These are phyloP conservation scores for Apantesis nais DNA, from an alignment of 2,888 invertebrate genomes.

Conservation along the genomic window DNA sequence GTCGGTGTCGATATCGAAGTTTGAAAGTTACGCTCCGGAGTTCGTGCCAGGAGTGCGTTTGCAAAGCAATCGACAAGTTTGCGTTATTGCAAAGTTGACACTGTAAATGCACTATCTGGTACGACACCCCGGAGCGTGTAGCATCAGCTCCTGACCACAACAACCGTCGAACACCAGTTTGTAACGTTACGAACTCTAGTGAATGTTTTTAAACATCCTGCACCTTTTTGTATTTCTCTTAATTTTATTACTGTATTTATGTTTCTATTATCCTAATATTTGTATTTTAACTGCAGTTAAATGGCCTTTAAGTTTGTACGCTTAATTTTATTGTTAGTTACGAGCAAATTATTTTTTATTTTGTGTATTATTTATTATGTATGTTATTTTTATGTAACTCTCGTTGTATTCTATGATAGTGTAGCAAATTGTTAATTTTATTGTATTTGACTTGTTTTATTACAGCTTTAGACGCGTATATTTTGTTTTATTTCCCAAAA, in stretches of 20 bases:
- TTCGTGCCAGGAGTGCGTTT: constrained; percentile 99
- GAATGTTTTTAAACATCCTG: constrained; percentile 41
- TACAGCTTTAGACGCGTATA: constrained; percentile 56
- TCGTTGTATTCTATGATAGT: constrained; percentile 33
- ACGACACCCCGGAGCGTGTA: constrained; percentile 94
- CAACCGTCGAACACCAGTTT: constrained; percentile 57
- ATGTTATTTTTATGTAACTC: constrained; percentile 32
- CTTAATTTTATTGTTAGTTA: constrained; percentile 37
- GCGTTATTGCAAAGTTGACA: constrained; percentile 84
- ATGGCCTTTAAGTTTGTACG: constrained; percentile 38
- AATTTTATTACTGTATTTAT: constrained; percentile 38
- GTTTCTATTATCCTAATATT: constrained; percentile 38
- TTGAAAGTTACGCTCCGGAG: constrained; percentile 88
- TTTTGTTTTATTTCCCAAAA: constrained; percentile 62
- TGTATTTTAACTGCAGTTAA: constrained; percentile 35
- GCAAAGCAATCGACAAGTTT: constrained; percentile 88
- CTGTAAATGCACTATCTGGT: constrained; percentile 99
- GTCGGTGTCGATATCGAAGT: constrained; percentile 71
- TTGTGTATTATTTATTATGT: constrained; percentile 39
- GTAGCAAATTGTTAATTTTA: constrained; percentile 45
- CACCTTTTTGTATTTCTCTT: constrained; percentile 37
- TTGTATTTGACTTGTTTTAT: constrained; percentile 54
- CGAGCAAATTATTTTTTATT: constrained; percentile 35
- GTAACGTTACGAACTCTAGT: constrained; percentile 71
- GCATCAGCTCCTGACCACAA: constrained; percentile 72